Conservation (phyloP, 2,888 invertebrate genomes). For the Hanleya hanleyi region DNA sequence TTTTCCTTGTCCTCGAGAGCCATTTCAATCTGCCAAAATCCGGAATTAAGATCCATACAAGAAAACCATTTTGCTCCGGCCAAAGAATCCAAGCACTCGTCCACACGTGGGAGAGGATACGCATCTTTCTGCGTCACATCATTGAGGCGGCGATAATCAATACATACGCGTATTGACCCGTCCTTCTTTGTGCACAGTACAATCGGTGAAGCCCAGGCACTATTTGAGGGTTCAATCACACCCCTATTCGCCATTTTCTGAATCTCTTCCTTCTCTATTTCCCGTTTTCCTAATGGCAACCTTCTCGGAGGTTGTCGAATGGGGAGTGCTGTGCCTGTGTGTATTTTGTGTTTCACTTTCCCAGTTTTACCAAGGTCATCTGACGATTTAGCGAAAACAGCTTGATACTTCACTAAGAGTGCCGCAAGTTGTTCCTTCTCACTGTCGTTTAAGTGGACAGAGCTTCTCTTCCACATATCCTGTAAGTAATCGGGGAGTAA, state of each 20-base stretch:
- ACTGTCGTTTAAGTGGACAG: not conserved
- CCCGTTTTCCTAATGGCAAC: not conserved
- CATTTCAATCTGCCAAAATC: not conserved
- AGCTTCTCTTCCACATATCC: not conserved
- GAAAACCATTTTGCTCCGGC: not conserved
- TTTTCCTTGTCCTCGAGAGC: not conserved
- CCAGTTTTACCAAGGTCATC: not conserved
- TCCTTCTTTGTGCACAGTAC: constrained; percentile 34
- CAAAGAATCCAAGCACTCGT: not conserved
- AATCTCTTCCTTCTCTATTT: not conserved
- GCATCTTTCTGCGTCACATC: constrained; percentile 18
- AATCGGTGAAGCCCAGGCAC: constrained; percentile 1
- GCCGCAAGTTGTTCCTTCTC: not conserved
- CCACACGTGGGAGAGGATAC: constrained; percentile 15
- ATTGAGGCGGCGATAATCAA: constrained; percentile 54
- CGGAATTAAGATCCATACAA: not conserved
- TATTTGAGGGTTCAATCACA: not conserved
- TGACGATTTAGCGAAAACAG: too few species aligned
- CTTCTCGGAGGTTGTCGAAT: not conserved
- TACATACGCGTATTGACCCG: constrained; percentile 45
- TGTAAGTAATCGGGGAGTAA: not conserved
- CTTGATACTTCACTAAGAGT: not conserved
- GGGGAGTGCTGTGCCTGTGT: not conserved
- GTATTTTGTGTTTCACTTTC: not conserved
- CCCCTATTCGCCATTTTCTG: not conserved